Evolutionary conservation across 1,140 invertebrate species (phyloP), one percentile per base, ranked within the genome.

Genomic region (Pseudomyrmex flavicornis): DNA sequence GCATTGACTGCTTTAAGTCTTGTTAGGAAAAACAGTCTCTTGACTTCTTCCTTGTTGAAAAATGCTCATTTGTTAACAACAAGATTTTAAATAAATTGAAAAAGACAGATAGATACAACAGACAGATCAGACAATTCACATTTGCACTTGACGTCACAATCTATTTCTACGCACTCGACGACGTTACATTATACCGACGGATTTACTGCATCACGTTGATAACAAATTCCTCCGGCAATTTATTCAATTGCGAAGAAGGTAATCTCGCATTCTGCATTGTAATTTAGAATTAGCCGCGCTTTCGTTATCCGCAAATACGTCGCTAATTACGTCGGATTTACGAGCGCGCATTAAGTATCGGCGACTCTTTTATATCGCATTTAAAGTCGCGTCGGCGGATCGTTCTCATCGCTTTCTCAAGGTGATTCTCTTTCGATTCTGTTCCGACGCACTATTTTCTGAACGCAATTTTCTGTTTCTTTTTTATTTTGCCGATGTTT

Each of bases 261-360:
- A 50, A 54, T 35, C 35, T 35, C n/a, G 35, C 58, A 54, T 12
- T 10, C 15, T n/a, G 13, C n/a, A 44, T 82, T 70, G 22, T 73
- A 82, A 84, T 82, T 72, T 80, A 77, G 54, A n/a, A 77, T 87
- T 77, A 69, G 46, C n/a, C 9, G 20, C 26, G 48, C 5, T 85
- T 82, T 87, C 65, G 52, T 87, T 89, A 79, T 83, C 50, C 65
- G 44, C 76, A 3, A 85, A 89, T 62, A 83, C 86, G 68, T 85
- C 82, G 87, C 88, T 92, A 92, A 92, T 92, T 91, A 85, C 84
- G 35, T 65, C 76, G 84, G 88, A 90, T 91, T 92, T 90, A 91
- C 85, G 89, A 92, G 83, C 87, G 65, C 73, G 54, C 73, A 50
- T 88, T 88, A 75, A 88, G 73, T 85, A 89, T 89, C 77, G 54